Conservation (phyloP, 2,797 vertebrate species). For the Mormyrops boulengeri region DNA sequence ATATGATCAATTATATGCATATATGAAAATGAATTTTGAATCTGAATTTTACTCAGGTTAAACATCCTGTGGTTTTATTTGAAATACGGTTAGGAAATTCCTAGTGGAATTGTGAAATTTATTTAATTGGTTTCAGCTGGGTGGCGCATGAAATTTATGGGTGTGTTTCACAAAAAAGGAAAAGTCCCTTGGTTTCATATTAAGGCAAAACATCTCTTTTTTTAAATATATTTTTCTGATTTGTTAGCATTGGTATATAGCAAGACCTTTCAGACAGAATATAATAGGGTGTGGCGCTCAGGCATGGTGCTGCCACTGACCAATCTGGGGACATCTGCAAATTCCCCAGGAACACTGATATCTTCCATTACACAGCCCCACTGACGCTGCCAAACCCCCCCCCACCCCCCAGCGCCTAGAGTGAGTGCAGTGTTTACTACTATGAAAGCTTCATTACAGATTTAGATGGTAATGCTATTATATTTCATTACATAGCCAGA, state of each 20-base stretch:
- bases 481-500: neutral
- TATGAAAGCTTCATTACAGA: neutral
- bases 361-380: conserved; percentile 42
- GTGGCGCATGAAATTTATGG: neutral
- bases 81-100: neutral
- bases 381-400: conserved; percentile 29
- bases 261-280: conserved; percentile 23
- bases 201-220: neutral
- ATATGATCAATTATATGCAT: neutral
- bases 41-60: neutral
- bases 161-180: neutral
- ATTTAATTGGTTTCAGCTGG: neutral
- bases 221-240: neutral
- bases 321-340: conserved; percentile 30
- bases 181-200: neutral
- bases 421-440: conserved; percentile 14
- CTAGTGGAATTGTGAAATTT: neutral
- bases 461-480: neutral
- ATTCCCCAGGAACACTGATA: conserved; percentile 36
- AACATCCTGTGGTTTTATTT: neutral
- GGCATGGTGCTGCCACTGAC: conserved; percentile 15
- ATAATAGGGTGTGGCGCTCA: conserved; percentile 33
- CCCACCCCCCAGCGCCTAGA: neutral
- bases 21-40: neutral
- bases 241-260: neutral